Percentiles rank a stretch among this genome's conserved stretches.
Evolutionary conservation across 2,113 vertebrate genomes (phyloP).

Genomic region (Cyrtonyx montezumae): DNA sequence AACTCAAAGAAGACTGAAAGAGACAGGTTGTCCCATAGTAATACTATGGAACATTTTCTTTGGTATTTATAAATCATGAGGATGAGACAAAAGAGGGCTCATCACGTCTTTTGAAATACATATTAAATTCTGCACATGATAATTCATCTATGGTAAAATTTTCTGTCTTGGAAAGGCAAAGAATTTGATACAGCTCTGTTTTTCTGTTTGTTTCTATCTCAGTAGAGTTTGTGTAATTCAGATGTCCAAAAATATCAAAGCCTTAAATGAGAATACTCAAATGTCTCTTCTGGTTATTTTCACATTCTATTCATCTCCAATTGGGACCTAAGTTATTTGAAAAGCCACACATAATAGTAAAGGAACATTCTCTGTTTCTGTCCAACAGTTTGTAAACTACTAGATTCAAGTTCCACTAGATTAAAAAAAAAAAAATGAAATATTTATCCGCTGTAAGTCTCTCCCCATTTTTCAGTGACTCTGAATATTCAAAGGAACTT

Average conservation of each 20-base stretch:
- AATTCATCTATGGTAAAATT: not conserved
- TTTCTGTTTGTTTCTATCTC: not conserved
- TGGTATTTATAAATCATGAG: not conserved
- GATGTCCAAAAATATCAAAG: not conserved
- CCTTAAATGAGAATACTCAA: not conserved
- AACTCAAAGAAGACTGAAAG: not conserved
- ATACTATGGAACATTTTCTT: not conserved
- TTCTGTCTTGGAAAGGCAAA: not conserved
- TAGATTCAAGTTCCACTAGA: not conserved
- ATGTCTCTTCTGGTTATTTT: not conserved
- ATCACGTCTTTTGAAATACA: not conserved
- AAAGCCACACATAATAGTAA: not conserved
- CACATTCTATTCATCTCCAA: not conserved
- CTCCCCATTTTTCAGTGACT: not conserved
- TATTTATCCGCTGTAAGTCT: not conserved
- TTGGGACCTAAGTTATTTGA: not conserved
- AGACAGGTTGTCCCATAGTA: not conserved
- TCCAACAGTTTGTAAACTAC: not conserved
- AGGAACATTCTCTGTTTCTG: not conserved
- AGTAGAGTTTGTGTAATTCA: not conserved
- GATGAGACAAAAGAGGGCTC: not conserved
- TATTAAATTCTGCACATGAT: not conserved
- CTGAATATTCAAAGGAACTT: not conserved
- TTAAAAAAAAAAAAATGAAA: not conserved
- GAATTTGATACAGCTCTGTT: not conserved